Evolutionary conservation across 2,113 vertebrate species (phyloP), one percentile per base, ranked within the genome.

Genomic region (Xenopus laevis): DNA sequence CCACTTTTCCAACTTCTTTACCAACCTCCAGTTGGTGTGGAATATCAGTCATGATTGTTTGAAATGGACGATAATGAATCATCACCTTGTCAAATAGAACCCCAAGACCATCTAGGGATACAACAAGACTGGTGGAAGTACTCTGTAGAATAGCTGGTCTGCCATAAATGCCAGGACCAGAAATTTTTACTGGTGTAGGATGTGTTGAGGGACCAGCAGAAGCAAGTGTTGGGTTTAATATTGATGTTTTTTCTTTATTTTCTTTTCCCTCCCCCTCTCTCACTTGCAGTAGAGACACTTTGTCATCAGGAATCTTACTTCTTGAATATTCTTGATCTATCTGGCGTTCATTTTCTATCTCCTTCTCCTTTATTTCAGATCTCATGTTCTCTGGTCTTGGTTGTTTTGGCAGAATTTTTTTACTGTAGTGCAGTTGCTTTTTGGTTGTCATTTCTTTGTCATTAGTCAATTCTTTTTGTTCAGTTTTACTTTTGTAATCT

Each of bases 91-190:
- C 86, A 23, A 84, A 87, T 52, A 85, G 78, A 61, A 83, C 82
- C 15, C 83, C 83, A 65, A 87, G 80, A 50, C 87, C 83, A 5
- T 85, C 87, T 58, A 85, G 79, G 20, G 82, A 85, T 71, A 87
- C 75, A 0, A 87, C 81, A 1, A 84, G 20, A 18, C 82, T 78
- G 10, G 83, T 80, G 1, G 82, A 69, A 0, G 77, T 79, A 27
- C 50, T 81, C 79, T 79, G 78, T 63, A 87, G 52, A 63, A 86
- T 82, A 21, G 77, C 78, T 0, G 87, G 86, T 21, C 73, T 69
- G 68, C 65, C 73, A 53, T 40, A 40, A 40, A 40, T 40, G 33
- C 33, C 33, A 4, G 33, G 33, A 40, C 33, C 33, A 40, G 33
- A 40, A 40, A 40, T 40, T 3, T 40, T 40, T 40, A 40, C 33